Evolutionary conservation across 2,888 invertebrate species (phyloP).

Genomic region (Euclidia mi): DNA sequence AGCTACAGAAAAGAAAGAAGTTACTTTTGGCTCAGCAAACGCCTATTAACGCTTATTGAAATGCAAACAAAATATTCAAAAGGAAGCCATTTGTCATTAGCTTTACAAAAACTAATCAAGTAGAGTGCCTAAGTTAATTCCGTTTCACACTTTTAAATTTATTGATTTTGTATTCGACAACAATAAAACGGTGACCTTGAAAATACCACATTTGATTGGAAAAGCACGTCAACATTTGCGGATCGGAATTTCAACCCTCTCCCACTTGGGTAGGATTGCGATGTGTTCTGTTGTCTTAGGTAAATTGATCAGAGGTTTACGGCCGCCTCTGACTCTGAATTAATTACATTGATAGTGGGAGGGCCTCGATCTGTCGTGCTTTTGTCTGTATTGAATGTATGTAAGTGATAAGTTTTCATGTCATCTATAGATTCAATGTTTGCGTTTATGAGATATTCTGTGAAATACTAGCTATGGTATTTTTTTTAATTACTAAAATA

Average conservation of each 20-base stretch:
- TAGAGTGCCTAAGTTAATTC: constrained; percentile 28
- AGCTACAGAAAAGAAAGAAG: constrained; percentile 13
- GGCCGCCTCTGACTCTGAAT: constrained; percentile 15
- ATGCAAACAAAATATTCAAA: constrained; percentile 24
- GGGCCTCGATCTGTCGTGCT: not conserved
- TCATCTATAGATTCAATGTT: not conserved
- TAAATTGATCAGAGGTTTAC: constrained; percentile 17
- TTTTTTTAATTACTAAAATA: too few relatives aligned
- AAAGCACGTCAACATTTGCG: constrained; percentile 26
- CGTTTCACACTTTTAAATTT: constrained; percentile 35
- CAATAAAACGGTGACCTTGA: constrained; percentile 32
- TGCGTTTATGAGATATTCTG: too few relatives aligned
- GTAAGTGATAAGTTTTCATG: not conserved
- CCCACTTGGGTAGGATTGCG: not conserved
- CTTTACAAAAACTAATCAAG: constrained; percentile 27
- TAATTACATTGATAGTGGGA: constrained; percentile 19
- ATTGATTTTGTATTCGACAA: constrained; percentile 31
- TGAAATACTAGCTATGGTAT: too few relatives aligned
- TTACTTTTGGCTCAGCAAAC: constrained; percentile 2
- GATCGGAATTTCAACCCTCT: constrained; percentile 16
- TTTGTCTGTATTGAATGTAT: constrained; percentile 6
- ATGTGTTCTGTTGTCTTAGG: constrained; percentile 6
- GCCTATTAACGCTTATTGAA: constrained; percentile 19
- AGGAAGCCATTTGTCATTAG: constrained; percentile 22
- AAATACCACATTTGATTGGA: constrained; percentile 34